A percentile compares a stretch with the other conserved stretches of the same genome.
Conservation (phyloP, 2,797 vertebrate species). For the Chelmon rostratus region DNA sequence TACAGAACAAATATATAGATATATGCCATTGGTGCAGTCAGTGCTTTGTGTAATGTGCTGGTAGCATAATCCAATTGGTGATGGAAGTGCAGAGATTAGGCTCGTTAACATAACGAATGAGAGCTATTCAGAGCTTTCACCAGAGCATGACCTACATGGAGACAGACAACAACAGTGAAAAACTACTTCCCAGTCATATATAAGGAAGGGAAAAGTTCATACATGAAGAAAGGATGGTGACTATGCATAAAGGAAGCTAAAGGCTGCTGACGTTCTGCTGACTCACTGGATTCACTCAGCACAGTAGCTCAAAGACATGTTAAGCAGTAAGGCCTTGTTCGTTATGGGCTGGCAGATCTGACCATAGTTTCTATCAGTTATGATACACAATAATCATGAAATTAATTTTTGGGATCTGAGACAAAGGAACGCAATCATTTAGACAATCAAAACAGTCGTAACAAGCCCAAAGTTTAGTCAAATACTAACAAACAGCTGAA, state of each 20-base stretch:
- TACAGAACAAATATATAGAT: slow-evolving; percentile 7
- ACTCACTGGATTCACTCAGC: slow-evolving; percentile 10
- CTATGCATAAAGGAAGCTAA: background rate
- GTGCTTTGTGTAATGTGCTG: slow-evolving; percentile 36
- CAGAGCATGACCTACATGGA: slow-evolving; percentile 11
- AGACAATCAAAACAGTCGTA: no score
- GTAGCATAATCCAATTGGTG: slow-evolving; percentile 62
- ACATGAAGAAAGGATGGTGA: slow-evolving; percentile 2
- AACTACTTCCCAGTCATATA: background rate
- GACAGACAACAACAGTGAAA: slow-evolving; percentile 26
- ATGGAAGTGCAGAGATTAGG: slow-evolving; percentile 60
- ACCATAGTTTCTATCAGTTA: no score
- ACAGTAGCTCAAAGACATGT: background rate
- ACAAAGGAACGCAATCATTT: no score
- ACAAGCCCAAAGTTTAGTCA: no score
- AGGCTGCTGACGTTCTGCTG: background rate
- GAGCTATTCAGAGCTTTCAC: slow-evolving; percentile 53
- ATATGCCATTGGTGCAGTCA: slow-evolving; percentile 22
- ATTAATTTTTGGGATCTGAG: no score
- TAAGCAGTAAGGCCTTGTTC: background rate
- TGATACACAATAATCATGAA: background rate
- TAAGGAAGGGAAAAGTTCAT: background rate
- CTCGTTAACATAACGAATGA: slow-evolving; percentile 60
- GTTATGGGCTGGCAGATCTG: no score
- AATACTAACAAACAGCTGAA: no score